Conservation (phyloP, 1,140 invertebrate species). For the Trachymyrmex cornetzi region DNA sequence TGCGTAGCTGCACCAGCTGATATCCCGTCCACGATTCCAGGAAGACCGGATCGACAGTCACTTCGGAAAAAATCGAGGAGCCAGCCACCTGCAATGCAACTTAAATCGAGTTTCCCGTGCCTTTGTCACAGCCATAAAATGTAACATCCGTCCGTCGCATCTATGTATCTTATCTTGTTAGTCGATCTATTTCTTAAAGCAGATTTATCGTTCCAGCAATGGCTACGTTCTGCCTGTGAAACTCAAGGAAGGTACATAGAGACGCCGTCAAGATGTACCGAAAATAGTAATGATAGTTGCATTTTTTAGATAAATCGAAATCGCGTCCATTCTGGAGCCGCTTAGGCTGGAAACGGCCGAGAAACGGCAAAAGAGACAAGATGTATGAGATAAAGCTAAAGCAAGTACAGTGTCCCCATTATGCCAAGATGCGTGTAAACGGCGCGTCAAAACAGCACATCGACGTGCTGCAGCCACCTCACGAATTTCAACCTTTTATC, state of each 20-base stretch:
- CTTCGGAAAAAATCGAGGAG: conserved; percentile 42
- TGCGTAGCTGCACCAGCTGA: conserved; percentile 7
- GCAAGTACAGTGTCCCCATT: conserved; percentile 65
- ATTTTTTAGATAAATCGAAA: conserved; percentile 41
- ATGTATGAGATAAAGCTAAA: conserved; percentile 75
- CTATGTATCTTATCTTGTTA: conserved; percentile 22
- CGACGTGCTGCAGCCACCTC: neutral
- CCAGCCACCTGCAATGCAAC: conserved; percentile 1
- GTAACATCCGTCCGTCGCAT: conserved; percentile 57
- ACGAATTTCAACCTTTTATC: conserved; percentile 66
- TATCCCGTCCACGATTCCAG: neutral
- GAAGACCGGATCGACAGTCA: conserved; percentile 2
- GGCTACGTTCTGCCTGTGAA: conserved; percentile 70
- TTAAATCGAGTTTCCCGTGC: conserved; percentile 43
- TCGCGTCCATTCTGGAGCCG: conserved; percentile 51
- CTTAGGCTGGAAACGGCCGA: conserved; percentile 73
- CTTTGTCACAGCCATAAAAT: conserved; percentile 69
- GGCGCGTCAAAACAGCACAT: neutral
- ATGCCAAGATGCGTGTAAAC: conserved; percentile 66
- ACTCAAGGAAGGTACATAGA: conserved; percentile 57
- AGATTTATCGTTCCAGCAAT: conserved; percentile 53
- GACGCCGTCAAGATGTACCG: neutral
- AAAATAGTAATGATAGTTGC: neutral
- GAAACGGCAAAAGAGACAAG: conserved; percentile 72
- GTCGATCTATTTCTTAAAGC: conserved; percentile 28